A percentile compares a stretch with the other conserved stretches of the same genome.
These are phyloP conservation scores for Netta rufina DNA, from an alignment of 2,797 vertebrate species.

Conservation along the genomic window DNA sequence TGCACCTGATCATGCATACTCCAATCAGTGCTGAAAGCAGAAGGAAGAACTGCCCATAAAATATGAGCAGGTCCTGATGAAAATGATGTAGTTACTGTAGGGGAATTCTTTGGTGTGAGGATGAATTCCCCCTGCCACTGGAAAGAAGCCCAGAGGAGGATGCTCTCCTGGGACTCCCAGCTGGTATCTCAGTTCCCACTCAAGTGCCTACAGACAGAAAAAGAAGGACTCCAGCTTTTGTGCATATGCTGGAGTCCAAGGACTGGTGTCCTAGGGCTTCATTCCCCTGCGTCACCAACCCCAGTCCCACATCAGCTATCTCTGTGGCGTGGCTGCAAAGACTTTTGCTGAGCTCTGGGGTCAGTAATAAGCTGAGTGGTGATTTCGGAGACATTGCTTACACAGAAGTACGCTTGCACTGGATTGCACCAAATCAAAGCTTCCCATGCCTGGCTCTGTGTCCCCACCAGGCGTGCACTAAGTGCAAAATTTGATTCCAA, in stretches of 20 bases:
- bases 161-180: not conserved
- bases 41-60: not conserved
- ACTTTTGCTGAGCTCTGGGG: rapidly evolving
- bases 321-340: not conserved
- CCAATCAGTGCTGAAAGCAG: not conserved
- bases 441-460: not conserved
- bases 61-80: not conserved
- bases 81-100: not conserved
- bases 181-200: not conserved
- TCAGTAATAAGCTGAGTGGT: not conserved
- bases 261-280: not conserved
- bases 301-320: not conserved
- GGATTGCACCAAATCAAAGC: not conserved
- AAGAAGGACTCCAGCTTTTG: not conserved
- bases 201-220: rapidly evolving
- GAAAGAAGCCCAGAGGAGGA: not conserved
- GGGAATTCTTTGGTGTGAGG: rapidly evolving
- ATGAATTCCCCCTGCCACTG: not conserved
- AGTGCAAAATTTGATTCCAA: not conserved
- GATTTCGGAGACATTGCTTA: not conserved
- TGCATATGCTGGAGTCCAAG: not conserved
- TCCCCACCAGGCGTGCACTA: rapidly evolving
- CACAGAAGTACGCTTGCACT: rapidly evolving
- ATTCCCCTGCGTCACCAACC: not conserved
- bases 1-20: rapidly evolving